These are phyloP conservation scores for Cebus imitator DNA, from an alignment of 2,113 vertebrate genomes.

Conservation along the genomic window DNA sequence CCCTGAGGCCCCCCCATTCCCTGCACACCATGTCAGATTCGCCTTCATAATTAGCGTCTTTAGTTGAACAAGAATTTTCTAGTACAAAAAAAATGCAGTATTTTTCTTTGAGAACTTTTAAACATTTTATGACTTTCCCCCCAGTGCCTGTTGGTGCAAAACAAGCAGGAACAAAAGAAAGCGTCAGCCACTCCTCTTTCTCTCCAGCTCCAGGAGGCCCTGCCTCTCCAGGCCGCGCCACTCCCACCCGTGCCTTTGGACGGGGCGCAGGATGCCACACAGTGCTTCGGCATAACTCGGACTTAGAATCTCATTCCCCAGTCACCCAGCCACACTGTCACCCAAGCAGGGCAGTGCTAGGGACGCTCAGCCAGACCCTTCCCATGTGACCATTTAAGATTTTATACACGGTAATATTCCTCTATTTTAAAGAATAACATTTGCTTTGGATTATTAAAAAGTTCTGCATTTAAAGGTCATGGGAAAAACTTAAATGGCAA, in stretches of 20 bases:
- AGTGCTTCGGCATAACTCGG: too few relatives aligned
- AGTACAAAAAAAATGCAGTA: neutral
- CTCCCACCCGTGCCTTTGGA: neutral
- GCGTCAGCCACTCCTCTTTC: accelerated
- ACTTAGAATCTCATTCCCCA: neutral
- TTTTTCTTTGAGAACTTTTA: neutral
- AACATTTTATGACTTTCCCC: neutral
- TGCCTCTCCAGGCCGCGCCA: neutral
- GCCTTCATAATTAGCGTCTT: neutral
- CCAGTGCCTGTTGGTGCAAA: neutral
- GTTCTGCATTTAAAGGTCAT: neutral
- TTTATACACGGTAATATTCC: neutral
- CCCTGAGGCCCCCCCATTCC: neutral
- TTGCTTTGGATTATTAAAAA: neutral
- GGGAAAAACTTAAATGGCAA: neutral
- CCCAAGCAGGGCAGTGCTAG: neutral
- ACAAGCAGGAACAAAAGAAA: neutral
- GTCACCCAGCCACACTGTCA: neutral
- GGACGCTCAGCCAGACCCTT: neutral
- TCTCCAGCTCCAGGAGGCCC: neutral
- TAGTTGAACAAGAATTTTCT: neutral
- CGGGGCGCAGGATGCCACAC: too few relatives aligned
- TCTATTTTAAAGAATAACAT: neutral
- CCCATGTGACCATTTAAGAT: too few relatives aligned
- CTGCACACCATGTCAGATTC: neutral